Base-by-base conservation (phyloP, 92 coral and sea anemone genomes). In the Muricea muricata region DNA sequence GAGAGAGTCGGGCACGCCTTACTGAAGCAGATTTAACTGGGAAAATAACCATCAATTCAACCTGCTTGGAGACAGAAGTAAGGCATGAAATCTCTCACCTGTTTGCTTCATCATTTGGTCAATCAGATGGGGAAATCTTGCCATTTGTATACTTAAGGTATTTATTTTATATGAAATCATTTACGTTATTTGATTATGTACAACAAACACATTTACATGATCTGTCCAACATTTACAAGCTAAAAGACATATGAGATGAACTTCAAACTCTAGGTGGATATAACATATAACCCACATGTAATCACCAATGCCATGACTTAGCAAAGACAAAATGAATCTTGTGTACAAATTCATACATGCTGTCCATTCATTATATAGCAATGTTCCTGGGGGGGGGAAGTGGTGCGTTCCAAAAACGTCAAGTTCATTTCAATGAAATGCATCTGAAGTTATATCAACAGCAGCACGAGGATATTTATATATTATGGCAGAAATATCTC, bases 101-200 rank as follows among this genome's bases (percentile, higher is more conserved):
- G 31, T 88, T 88, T 34, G 81, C 85, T 33, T 84, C 85, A 23
- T 73, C 81, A 2, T 88, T 88, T 88, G 91, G 85, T 1, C 28
- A 84, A 50, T 17, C 61, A 14, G 71, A 81, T 8, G 84, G 84
- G 0, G 79, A 87, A 32, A 50, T 63, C 6, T 52, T 88, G 66
- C 81, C 91, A 11, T 88, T 63, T 84, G 54, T 37, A 26, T 88
- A 84, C 45, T 73, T 88, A 82, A 88, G 91, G 91, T 87, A 69
- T 20, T 52, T 40, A 29, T 17, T 13, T 32, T 2, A 2, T 3
- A 26, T 54, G 21, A 25, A 25, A 28, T 28, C 29, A 17, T 77
- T 26, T 52, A 48, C 13, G 6, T 52, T 40, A 29, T 2, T 52
- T 77, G 8, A 30, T 48, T n/a, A n/a, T n/a, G n/a, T n/a, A n/a